Conservation (phyloP, 2,113 vertebrate genomes). For the Synchiropus splendidus region DNA sequence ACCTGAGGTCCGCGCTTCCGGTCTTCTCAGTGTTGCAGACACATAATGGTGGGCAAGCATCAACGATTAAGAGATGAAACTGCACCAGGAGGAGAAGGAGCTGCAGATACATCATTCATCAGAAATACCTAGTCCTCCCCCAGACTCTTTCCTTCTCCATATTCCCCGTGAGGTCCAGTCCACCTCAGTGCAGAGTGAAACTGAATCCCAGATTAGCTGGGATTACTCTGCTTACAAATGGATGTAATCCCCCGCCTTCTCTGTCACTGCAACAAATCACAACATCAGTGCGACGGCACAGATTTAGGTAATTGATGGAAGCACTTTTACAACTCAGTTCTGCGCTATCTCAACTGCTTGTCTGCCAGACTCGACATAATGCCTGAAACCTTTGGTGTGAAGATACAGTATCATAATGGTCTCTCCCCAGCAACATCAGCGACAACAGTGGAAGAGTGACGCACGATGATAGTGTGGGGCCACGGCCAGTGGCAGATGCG, state of each 20-base stretch:
- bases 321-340: too few species aligned
- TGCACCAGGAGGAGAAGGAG: slow-evolving; percentile 54
- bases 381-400: too few species aligned
- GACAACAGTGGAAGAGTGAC: too few species aligned
- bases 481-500: too few species aligned
- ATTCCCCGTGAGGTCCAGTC: slow-evolving; percentile 19
- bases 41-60: slow-evolving; percentile 74
- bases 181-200: slow-evolving; percentile 26
- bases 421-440: too few species aligned
- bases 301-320: too few species aligned
- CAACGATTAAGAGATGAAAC: slow-evolving; percentile 35
- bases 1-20: slow-evolving; percentile 72
- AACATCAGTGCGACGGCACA: slow-evolving; percentile 11
- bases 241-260: slow-evolving; percentile 40
- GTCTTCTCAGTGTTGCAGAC: slow-evolving; percentile 69
- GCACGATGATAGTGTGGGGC: too few species aligned
- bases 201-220: slow-evolving; percentile 54
- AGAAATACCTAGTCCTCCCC: slow-evolving; percentile 1
- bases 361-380: too few species aligned
- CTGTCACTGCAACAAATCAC: slow-evolving; percentile 24
- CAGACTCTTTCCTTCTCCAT: slow-evolving; percentile 16
- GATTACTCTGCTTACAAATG: slow-evolving; percentile 41
- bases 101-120: slow-evolving; percentile 69
- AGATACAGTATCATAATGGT: too few species aligned
- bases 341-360: too few species aligned